These are phyloP conservation scores for Drosophila tani DNA, from an alignment of 1,140 invertebrate genomes.

Conservation along the genomic window DNA sequence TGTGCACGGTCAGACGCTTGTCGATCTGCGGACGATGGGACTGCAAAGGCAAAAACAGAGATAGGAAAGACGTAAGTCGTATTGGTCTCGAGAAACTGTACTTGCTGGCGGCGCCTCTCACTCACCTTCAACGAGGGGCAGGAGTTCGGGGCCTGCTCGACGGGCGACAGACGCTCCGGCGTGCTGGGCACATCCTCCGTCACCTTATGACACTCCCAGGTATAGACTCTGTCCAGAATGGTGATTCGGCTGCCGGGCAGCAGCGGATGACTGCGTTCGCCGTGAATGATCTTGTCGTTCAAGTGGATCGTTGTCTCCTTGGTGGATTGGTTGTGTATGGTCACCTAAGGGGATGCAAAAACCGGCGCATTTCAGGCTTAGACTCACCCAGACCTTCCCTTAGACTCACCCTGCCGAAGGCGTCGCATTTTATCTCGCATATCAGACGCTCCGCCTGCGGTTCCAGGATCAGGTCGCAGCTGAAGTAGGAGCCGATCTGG, in stretches of 20 bases:
- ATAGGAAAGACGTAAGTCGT: neutral
- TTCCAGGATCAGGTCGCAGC: conserved; percentile 61
- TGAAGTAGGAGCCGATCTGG: conserved; percentile 65
- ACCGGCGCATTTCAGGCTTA: neutral
- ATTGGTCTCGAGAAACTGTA: conserved; percentile 27
- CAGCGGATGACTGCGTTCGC: conserved; percentile 55
- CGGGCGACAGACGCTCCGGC: conserved; percentile 49
- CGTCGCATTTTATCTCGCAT: conserved; percentile 75
- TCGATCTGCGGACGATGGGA: conserved; percentile 46
- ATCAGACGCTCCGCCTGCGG: conserved; percentile 57
- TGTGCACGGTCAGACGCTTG: conserved; percentile 71
- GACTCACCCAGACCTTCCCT: neutral
- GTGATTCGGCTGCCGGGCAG: conserved; percentile 58
- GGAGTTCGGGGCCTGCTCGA: conserved; percentile 68
- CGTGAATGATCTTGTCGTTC: conserved; percentile 55
- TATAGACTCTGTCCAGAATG: conserved; percentile 65
- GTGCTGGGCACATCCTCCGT: conserved; percentile 32
- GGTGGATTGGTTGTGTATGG: conserved; percentile 63
- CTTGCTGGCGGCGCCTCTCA: conserved; percentile 25
- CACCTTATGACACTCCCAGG: conserved; percentile 62
- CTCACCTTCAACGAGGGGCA: conserved; percentile 73
- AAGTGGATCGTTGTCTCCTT: conserved; percentile 47
- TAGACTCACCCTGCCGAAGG: conserved; percentile 78
- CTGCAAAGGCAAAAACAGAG: conserved; percentile 41
- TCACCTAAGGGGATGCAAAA: conserved; percentile 47